Evolutionary conservation across 2,797 vertebrate species (phyloP), one percentile per base, ranked within the genome.

Genomic region (Sorex maritimensis): DNA sequence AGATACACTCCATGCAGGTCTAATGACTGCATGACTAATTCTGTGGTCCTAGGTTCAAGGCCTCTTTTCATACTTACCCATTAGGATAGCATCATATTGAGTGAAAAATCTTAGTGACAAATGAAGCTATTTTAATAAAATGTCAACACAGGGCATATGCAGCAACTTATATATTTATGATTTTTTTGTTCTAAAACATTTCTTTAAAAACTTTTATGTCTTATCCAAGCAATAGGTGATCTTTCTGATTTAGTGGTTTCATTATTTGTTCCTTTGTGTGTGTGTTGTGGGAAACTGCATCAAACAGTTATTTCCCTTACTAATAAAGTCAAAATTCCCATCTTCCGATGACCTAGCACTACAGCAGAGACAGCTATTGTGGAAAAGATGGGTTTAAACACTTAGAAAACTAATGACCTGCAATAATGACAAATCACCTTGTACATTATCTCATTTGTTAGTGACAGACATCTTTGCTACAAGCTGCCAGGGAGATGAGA

Each of bases 381-480:
- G 23, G 81, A 96, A 96, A 95, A 85, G 94, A 90, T 85, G 96
- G 93, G 95, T 94, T 97, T 96, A 95, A 97, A 96, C 92, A 95
- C 49, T 82, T 92, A 96, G 82, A 86, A 86, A 95, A 94, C 78
- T 95, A 97, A 97, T 89, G 96, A 96, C 93, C 91, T 97, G 68
- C 87, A 96, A 88, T 96, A 94, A 97, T 97, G 96, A 97, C 96
- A 97, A 95, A 98, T 97, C 95, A 94, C 90, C 61, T 92, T 63
- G 21, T n/a, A 46, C 55, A 86, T 94, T 96, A 58, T 94, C 93
- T 96, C 95, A 97, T 97, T 98, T 96, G 92, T 94, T 97, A 93
- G 55, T n/a, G 0, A 77, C 23, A 78, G 94, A 41, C 23, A 71
- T 93, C 90, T 94, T 93, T 89, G 86, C 87, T 94, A 72, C 78